Evolutionary conservation across 1,140 invertebrate species (phyloP).

Genomic region (Ooceraea biroi): DNA sequence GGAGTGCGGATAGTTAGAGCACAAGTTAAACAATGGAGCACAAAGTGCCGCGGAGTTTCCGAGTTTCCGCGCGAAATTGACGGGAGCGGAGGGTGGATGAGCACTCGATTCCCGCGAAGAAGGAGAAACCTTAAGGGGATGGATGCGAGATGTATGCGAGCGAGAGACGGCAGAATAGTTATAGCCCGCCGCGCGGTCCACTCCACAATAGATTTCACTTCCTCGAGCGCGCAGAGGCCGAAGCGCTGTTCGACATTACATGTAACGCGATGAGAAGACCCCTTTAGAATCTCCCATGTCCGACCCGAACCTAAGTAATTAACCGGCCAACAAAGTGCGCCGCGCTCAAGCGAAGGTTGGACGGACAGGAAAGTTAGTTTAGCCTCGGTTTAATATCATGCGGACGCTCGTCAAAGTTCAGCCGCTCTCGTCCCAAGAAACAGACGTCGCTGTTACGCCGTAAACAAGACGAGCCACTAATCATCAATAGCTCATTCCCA

Average conservation of each 20-base stretch:
- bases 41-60: slow-evolving; percentile 67
- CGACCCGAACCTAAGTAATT: slow-evolving; percentile 76
- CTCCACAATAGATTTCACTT: slow-evolving; percentile 77
- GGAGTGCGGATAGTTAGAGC: slow-evolving; percentile 75
- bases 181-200: slow-evolving; percentile 53
- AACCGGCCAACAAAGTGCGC: slow-evolving; percentile 69
- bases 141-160: slow-evolving; percentile 33
- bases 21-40: slow-evolving; percentile 79
- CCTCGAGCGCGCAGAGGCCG: slow-evolving; percentile 35
- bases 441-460: slow-evolving; percentile 23
- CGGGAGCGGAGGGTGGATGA: slow-evolving; percentile 33
- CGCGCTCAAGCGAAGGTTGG: slow-evolving; percentile 41
- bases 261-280: slow-evolving; percentile 6
- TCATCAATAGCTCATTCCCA: slow-evolving; percentile 47
- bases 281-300: slow-evolving; percentile 45
- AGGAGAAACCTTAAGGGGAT: slow-evolving; percentile 24
- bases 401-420: slow-evolving; percentile 59
- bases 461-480: slow-evolving; percentile 47
- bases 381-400: slow-evolving; percentile 64
- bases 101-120: slow-evolving; percentile 4
- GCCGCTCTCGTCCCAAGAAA: slow-evolving; percentile 36
- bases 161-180: slow-evolving; percentile 38
- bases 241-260: slow-evolving; percentile 33
- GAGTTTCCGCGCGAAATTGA: slow-evolving; percentile 54
- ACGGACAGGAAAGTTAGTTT: slow-evolving; percentile 52